Evolutionary conservation across 2,888 invertebrate genomes (phyloP), one percentile per base, ranked within the genome.

Genomic region (Chrysomela aeneicollis): DNA sequence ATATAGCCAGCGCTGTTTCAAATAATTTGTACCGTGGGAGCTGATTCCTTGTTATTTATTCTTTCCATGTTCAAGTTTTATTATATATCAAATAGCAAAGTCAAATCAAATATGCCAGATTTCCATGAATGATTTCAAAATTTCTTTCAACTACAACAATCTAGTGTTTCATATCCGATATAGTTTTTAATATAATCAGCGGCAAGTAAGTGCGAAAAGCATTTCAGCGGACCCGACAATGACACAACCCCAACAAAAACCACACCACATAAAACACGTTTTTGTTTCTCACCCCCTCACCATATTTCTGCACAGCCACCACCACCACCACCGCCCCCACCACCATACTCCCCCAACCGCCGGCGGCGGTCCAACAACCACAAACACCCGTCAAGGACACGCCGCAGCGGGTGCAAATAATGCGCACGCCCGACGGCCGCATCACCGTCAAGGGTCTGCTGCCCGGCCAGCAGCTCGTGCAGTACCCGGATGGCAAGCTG

Each of bases 401-500:
- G 21, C 86, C 86, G 12, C 94, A 94, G 79, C 92, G 92, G 79
- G 93, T 97, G 12, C 96, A 97, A 85, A 94, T 97, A 71, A 90
- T 95, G 76, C 91, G 94, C 71, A 90, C 93, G 0, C 92, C 94
- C 0, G 95, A 95, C 82, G 97, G 97, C 21, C 95, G 95, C 83
- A 85, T 97, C 15, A 94, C 95, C 74, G 96, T 97, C 1, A 89
- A 94, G 66, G 97, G 97, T 0, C 85, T 97, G 8, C 87, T 94
- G 82, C 93, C 95, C 51, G 97, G 96, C 59, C 97, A 97, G 79
- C 96, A 97, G 78, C 84, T 97, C 61, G 90, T 97, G 49, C 94
- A 96, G 80, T 91, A 95, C 88, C 92, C 96, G 0, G 97, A 97
- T 81, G 97, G 97, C 0, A 94, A 95, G 80, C 84, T 97, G 21